phyloP scores from a whole-genome alignment of 2,797 vertebrate species.

The Clarias pachynema region DNA sequence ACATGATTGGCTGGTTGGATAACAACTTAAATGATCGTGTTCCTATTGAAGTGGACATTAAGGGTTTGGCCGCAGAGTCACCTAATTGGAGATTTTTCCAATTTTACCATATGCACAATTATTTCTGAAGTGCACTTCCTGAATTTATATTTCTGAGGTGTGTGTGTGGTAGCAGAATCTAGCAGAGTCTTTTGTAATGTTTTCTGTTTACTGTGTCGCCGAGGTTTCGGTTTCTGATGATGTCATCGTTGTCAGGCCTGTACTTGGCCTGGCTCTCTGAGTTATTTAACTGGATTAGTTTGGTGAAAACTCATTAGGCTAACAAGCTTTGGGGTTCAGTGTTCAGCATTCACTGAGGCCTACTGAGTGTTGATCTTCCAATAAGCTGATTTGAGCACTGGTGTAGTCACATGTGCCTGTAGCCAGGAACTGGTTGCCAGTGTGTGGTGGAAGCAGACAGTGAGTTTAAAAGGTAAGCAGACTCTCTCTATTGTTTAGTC shows the following conservation, averaged over 20 bases:
- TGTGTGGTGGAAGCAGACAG: neutral
- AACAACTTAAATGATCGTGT: neutral
- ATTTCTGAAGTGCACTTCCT: neutral
- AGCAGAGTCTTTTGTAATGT: neutral
- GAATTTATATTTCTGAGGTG: neutral
- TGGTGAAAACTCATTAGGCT: slow-evolving; percentile 32
- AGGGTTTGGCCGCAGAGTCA: neutral
- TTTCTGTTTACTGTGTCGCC: neutral
- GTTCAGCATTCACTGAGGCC: slow-evolving; percentile 16
- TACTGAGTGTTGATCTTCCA: slow-evolving; percentile 14
- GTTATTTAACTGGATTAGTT: slow-evolving; percentile 42
- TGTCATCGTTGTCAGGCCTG: slow-evolving; percentile 2
- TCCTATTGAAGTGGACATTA: neutral
- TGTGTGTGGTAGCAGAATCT: neutral
- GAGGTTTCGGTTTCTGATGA: slow-evolving; percentile 9
- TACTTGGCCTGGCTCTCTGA: slow-evolving; percentile 20
- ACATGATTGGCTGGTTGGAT: neutral
- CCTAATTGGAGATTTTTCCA: neutral
- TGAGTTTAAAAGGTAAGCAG: neutral
- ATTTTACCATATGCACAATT: neutral
- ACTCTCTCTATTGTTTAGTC: neutral
- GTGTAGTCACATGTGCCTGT: neutral
- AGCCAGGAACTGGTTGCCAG: neutral
- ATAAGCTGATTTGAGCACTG: slow-evolving; percentile 29
- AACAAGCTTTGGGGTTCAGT: slow-evolving; percentile 27